Percentiles rank a stretch among this genome's conserved stretches.
Conservation (phyloP, 1,140 invertebrate genomes). For the Papilio polytes region DNA sequence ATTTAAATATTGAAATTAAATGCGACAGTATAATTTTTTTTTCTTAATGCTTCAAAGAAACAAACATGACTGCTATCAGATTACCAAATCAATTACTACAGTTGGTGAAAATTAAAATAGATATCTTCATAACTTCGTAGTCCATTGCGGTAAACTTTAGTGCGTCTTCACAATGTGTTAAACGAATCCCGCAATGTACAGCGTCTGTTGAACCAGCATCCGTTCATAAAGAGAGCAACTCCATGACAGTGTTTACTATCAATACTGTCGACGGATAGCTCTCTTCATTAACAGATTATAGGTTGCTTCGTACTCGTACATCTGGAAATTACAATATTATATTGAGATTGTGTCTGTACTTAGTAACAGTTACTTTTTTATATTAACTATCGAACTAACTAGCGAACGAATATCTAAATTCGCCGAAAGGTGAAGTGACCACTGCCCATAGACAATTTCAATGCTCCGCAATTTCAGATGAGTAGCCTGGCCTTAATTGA, state of each 20-base stretch:
- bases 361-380: too few relatives aligned
- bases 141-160: background rate
- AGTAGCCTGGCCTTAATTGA: too few relatives aligned
- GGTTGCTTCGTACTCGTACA: constrained; percentile 46
- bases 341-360: background rate
- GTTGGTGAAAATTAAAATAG: background rate
- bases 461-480: too few relatives aligned
- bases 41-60: too few relatives aligned
- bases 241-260: constrained; percentile 88
- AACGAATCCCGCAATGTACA: background rate
- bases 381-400: too few relatives aligned
- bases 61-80: background rate
- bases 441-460: too few relatives aligned
- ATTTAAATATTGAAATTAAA: too few relatives aligned
- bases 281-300: constrained; percentile 88
- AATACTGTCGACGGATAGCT: constrained; percentile 91
- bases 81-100: background rate
- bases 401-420: too few relatives aligned
- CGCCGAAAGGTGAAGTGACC: too few relatives aligned
- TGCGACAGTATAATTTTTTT: too few relatives aligned
- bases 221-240: constrained; percentile 90
- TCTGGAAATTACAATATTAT: constrained; percentile 1
- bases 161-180: background rate
- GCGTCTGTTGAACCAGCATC: constrained; percentile 70
- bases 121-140: background rate